Percentiles rank a stretch among this genome's conserved stretches.
These are phyloP conservation scores for Rotaria sp. DNA, from an alignment of 2,888 invertebrate genomes.

Conservation along the genomic window DNA sequence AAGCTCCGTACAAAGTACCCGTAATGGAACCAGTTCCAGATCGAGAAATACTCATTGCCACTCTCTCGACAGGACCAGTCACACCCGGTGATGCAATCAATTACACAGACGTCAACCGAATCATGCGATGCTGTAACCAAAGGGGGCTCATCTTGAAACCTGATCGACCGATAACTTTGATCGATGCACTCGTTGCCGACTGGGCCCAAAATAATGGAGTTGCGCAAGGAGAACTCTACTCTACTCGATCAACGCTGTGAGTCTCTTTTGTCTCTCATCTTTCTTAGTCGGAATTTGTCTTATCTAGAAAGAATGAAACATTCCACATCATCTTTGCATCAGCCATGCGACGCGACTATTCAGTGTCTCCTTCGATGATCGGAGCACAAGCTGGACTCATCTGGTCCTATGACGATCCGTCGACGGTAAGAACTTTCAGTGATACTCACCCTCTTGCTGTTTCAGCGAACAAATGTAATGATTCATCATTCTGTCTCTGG, in stretches of 20 bases:
- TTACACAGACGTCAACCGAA: constrained; percentile 43
- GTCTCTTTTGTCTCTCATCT: background rate
- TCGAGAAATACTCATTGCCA: constrained; percentile 29
- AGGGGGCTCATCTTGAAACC: constrained; percentile 41
- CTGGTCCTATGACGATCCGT: background rate
- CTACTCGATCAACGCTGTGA: background rate
- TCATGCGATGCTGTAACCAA: constrained; percentile 45
- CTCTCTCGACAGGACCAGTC: constrained; percentile 46
- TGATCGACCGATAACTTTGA: constrained; percentile 45
- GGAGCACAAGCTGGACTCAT: background rate
- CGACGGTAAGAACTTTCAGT: background rate
- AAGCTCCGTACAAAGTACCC: constrained; percentile 45
- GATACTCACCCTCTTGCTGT: too few relatives aligned
- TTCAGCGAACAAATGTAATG: too few relatives aligned
- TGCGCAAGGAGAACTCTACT: background rate
- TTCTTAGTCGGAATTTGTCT: background rate
- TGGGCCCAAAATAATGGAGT: background rate
- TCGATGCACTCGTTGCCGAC: constrained; percentile 29
- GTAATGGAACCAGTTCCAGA: constrained; percentile 27
- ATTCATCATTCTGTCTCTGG: too few relatives aligned
- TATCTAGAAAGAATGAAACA: background rate
- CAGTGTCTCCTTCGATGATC: background rate
- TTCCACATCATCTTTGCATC: background rate
- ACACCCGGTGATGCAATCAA: constrained; percentile 47
- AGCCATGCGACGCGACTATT: background rate